Evolutionary conservation across 2,888 invertebrate species (phyloP), one percentile per base, ranked within the genome.

Genomic region (Poecilobothrus nobilitatus): DNA sequence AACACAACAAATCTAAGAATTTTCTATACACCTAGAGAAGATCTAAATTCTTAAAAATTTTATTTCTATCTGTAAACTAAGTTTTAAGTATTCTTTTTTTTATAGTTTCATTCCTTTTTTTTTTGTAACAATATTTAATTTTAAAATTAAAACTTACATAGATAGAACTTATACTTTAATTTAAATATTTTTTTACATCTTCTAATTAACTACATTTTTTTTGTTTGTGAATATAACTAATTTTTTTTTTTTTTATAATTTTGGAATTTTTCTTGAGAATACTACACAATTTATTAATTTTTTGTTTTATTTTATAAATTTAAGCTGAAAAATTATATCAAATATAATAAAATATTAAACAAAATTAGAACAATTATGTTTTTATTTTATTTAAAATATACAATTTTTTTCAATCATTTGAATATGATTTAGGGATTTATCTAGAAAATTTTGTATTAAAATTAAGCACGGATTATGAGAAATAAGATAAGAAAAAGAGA

Each of bases 1-100:
- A 53, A 53, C 53, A 53, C 53, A 53, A 53, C 53, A 53, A 53
- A 53, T 53, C 53, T 53, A 53, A 53, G 53, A 53, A 53, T 53
- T 53, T 53, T 53, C 53, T 53, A 53, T 53, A 53, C 53, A 53
- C n/a, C 53, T 53, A 53, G 53, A 53, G 53, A 53, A 53, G 53
- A 53, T 53, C 41, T 41, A 41, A 18, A 53, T 53, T 18, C 53
- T 53, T 53, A 53, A 53, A 53, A 53, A 53, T 53, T 53, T 15
- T 53, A 53, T 53, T 53, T 53, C 53, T 53, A 18, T 53, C 15
- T 53, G 53, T 53, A 53, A 53, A 53, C 53, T 53, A 53, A 53
- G n/a, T 53, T 53, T 53, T 53, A 53, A 53, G 53, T 53, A 53
- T 18, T 37, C 9, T 7, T 18, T 53, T 53, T 53, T 53, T 53